Percentiles rank a stretch among this genome's conserved stretches.
phyloP scores from a whole-genome alignment of 2,888 invertebrate species.

The Drosophila setosimentum region DNA sequence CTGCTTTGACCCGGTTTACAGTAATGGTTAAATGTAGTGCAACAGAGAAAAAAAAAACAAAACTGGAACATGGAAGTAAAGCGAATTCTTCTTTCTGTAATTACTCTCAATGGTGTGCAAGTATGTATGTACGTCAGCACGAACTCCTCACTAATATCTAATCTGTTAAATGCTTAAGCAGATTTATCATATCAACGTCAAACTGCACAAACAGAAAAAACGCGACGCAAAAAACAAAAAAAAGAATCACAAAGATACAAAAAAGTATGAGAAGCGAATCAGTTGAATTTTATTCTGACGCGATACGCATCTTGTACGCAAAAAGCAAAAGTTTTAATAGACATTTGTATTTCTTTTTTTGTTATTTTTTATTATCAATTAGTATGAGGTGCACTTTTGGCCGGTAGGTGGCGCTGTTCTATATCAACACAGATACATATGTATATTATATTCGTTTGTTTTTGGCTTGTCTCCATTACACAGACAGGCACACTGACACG shows the following conservation, averaged over 20 bases:
- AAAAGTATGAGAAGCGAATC: slow-evolving; percentile 36
- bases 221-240: slow-evolving; percentile 21
- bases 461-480: slow-evolving; percentile 21
- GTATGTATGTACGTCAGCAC: slow-evolving; percentile 30
- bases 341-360: slow-evolving; percentile 8
- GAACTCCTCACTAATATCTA: slow-evolving; percentile 61
- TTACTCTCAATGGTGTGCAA: slow-evolving; percentile 21
- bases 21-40: slow-evolving; percentile 46
- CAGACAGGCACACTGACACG: slow-evolving; percentile 5
- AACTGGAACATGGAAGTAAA: slow-evolving; percentile 51
- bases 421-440: background rate
- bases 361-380: slow-evolving; percentile 21
- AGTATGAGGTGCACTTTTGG: slow-evolving; percentile 1
- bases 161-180: slow-evolving; percentile 66
- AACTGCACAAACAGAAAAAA: slow-evolving; percentile 40
- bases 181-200: slow-evolving; percentile 71
- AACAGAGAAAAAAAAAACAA: slow-evolving; percentile 6
- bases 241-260: slow-evolving; percentile 26
- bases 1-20: slow-evolving; percentile 68
- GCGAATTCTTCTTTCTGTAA: slow-evolving; percentile 17
- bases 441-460: slow-evolving; percentile 32
- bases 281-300: slow-evolving; percentile 62
- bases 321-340: slow-evolving; percentile 23
- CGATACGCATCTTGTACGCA: slow-evolving; percentile 31
- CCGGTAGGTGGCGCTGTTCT: slow-evolving; percentile 31